Evolutionary conservation across 2,797 vertebrate genomes (phyloP).

Genomic region (Simalia tracyae): DNA sequence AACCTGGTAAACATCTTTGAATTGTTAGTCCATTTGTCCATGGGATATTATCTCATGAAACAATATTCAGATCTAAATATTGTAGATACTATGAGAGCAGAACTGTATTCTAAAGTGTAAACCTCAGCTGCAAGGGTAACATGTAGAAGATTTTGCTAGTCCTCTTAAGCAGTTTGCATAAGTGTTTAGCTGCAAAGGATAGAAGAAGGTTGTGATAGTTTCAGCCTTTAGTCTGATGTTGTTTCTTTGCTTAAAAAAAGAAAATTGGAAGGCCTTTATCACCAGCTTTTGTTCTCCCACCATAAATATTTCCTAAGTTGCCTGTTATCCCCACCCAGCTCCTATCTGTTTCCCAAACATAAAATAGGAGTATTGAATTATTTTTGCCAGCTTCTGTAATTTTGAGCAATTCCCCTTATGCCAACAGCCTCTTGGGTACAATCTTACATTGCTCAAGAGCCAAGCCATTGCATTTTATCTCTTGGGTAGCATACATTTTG

Average conservation of each 20-base stretch:
- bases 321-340: neutral
- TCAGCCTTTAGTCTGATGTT: neutral
- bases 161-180: neutral
- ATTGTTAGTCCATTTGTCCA: neutral
- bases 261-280: neutral
- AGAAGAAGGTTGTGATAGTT: neutral
- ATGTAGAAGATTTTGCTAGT: neutral
- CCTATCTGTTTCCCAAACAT: neutral
- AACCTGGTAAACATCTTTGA: neutral
- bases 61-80: neutral
- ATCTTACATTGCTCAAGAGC: neutral
- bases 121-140: neutral
- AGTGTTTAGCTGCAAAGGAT: neutral
- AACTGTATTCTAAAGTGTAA: neutral
- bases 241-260: neutral
- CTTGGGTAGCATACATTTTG: constrained; percentile 18
- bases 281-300: neutral
- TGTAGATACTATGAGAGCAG: neutral
- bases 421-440: neutral
- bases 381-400: neutral
- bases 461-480: neutral
- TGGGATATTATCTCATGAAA: neutral
- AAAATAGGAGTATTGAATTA: neutral
- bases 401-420: neutral
- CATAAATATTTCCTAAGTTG: neutral